Percentiles rank a stretch among this genome's conserved stretches.
These are phyloP conservation scores for Operophtera brumata DNA, from an alignment of 2,888 invertebrate genomes.

Conservation along the genomic window DNA sequence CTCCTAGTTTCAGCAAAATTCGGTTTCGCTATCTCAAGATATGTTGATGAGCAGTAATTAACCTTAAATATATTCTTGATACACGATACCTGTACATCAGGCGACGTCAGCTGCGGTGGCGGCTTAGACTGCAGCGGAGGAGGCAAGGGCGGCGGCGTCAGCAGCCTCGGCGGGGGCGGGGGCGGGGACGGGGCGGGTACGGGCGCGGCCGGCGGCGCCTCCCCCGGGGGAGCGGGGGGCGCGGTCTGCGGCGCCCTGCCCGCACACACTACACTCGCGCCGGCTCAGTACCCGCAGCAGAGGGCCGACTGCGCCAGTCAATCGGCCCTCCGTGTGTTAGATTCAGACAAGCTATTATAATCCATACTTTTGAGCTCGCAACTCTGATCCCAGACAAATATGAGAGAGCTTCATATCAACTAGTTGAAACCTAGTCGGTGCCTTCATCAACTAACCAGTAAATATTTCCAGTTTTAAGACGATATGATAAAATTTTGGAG, in stretches of 20 bases:
- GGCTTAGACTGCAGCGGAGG: conserved; percentile 26
- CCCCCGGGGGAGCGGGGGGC: conserved; percentile 36
- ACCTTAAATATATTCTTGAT: no score
- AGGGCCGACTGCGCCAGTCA: conserved; percentile 56
- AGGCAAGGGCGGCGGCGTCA: conserved; percentile 33
- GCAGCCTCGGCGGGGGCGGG: conserved; percentile 12
- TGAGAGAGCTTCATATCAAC: no score
- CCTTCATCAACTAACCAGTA: no score
- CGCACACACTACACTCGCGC: conserved; percentile 65
- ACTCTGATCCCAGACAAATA: neutral
- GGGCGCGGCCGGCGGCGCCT: conserved; percentile 67
- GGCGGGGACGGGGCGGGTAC: conserved; percentile 16
- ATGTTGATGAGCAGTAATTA: no score
- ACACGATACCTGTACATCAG: conserved; percentile 33
- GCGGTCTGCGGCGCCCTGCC: conserved; percentile 54
- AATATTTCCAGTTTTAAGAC: no score
- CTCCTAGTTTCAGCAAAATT: no score
- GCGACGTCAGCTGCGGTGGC: conserved; percentile 26
- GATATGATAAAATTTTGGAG: no score
- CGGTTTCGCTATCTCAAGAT: no score
- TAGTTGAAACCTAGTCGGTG: no score
- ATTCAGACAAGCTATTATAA: conserved; percentile 10
- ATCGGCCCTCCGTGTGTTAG: conserved; percentile 49
- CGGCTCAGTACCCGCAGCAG: conserved; percentile 56
- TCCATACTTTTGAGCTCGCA: conserved; percentile 1